Base-by-base conservation (phyloP, 2,888 invertebrate species). In the Trypoxylon attenuatum region DNA sequence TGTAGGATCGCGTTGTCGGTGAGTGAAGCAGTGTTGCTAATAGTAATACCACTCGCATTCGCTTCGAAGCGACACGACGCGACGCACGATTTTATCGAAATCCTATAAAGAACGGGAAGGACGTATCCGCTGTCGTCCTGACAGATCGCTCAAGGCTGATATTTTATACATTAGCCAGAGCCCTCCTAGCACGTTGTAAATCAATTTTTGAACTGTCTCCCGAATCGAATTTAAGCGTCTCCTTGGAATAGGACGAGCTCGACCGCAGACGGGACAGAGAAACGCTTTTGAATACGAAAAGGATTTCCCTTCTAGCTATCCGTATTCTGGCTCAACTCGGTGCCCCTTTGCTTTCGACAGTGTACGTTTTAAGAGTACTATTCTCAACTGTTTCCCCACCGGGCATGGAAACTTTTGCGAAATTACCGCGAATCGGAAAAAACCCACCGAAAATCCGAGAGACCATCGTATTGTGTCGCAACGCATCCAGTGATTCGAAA, bases 91-190 rank as follows among this genome's bases (percentile, higher is more conserved):
- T 73, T 69, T 59, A 73, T 69, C 61, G 61, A 45, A 73, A 69
- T 59, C 39, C 69, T 62, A 65, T 64, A 72, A 58, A 58, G 53
- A n/a, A 18, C 42, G 46, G 18, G 29, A 15, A 21, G n/a, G 18
- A 3, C n/a, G 6, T 10, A 45, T 21, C n/a, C 21, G 15, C 22
- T 18, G 27, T 22, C 18, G 19, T 38, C 23, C 15, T 23, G 13
- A n/a, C 2, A n/a, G n/a, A n/a, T n/a, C 22, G 43, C 21, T 13
- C 22, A 23, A 23, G 43, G 15, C 55, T 69, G 52, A 66, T 73
- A 72, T 72, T 73, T 72, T 73, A 73, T 66, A 72, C 69, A 73
- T 73, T 62, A 67, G 67, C 61, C 52, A 2, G 29, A 15, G 38
- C n/a, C 43, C 53, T 55, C 13, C 65, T 50, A 58, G 56, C 70